Evolutionary conservation across 2,797 vertebrate genomes (phyloP), one percentile per base, ranked within the genome.

Genomic region (Microtus obscurus): DNA sequence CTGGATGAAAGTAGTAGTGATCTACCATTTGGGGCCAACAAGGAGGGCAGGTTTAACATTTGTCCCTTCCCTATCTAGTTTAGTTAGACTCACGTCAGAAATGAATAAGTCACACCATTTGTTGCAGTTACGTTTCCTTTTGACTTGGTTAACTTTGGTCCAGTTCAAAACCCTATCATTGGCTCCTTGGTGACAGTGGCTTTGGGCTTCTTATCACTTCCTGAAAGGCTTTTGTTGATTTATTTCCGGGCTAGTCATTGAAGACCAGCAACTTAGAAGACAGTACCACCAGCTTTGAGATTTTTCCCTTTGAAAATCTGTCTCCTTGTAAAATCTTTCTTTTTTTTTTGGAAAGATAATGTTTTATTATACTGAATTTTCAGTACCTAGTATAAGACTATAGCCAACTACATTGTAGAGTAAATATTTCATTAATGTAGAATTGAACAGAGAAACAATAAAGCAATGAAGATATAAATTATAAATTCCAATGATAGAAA

Each of bases 361-460:
- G 67, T 65, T 69, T 85, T 76, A 86, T 53, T 87, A 61, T 21
- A 76, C 4, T 65, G 11, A 14, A 89, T 78, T 91, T 80, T 19
- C 43, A 95, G 14, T 67, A 31, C 65, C 63, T 48, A 80, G 2
- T 56, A 79, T 16, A 92, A 27, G 82, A 77, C 31, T 8, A 92
- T 92, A 89, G 29, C 43, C 77, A 87, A 77, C 40, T 87, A 77
- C 23, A 12, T 81, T 29, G 1, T 86, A 89, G 31, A 67, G 73
- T 80, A 89, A 91, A 91, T 91, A 91, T 82, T 93, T 71, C 11
- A 89, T 80, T 29, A 96, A 85, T 80, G 6, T 10, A 77, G 48
- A 87, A 73, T 40, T 93, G 23, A 90, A 91, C 61, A 76, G 31
- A 85, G 3, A 94, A 61, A 96, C 17, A 12, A 86, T 87, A 23